Evolutionary conservation across 2,888 invertebrate genomes (phyloP), one percentile per base, ranked within the genome.

Genomic region (Petrolisthes manimaculis): DNA sequence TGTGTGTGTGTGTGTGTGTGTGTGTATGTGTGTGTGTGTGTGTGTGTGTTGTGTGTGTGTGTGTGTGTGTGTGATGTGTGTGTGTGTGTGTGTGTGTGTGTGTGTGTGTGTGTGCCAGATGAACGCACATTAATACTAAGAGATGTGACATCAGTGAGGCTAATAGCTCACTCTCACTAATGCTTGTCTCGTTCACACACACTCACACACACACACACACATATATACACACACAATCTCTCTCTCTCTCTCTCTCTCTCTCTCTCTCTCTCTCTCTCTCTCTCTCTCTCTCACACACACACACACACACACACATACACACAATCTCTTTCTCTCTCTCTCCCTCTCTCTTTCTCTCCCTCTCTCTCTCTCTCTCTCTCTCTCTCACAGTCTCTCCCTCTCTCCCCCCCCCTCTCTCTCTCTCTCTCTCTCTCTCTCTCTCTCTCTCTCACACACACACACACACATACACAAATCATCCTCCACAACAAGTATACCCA

Each of bases 1-100:
- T 71, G 71, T 71, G 71, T 71, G 71, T 71, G 71, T 71, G 71
- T 71, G 71, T 71, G 71, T 71, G 71, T 71, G 71, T 71, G 71
- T 71, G 71, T 71, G 71, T 71, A 24, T 71, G 71, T 71, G 71
- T 71, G 71, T n/a, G n/a, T n/a, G n/a, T n/a, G n/a, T n/a, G n/a
- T n/a, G n/a, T n/a, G n/a, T n/a, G n/a, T n/a, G n/a, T n/a, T n/a
- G n/a, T n/a, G n/a, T n/a, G n/a, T n/a, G n/a, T n/a, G n/a, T n/a
- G n/a, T n/a, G n/a, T n/a, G n/a, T n/a, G n/a, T n/a, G n/a, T n/a
- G n/a, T n/a, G n/a, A n/a, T n/a, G n/a, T n/a, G n/a, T n/a, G n/a
- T 71, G n/a, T 71, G n/a, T 71, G n/a, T 18, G 14, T 71, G n/a
- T 71, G 71, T n/a, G n/a, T n/a, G n/a, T n/a, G n/a, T n/a, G n/a